These are phyloP conservation scores for Cyanistes caeruleus DNA, from an alignment of 2,113 vertebrate species.

Conservation along the genomic window DNA sequence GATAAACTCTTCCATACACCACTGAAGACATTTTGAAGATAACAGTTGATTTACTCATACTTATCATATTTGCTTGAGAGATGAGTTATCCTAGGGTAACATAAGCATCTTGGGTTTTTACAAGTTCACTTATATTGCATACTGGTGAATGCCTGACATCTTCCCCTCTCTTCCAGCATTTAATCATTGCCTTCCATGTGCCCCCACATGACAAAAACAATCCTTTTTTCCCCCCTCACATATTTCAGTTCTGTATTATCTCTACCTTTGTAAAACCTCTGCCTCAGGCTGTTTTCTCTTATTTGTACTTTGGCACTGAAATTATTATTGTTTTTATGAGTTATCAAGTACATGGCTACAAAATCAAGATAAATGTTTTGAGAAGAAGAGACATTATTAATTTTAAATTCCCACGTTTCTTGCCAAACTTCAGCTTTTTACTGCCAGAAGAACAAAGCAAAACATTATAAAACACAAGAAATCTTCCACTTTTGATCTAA, in stretches of 20 bases:
- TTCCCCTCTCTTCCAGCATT: slow-evolving; percentile 34
- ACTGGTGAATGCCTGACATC: slow-evolving; percentile 31
- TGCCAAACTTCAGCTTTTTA: background rate
- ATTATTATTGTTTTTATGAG: background rate
- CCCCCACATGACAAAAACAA: slow-evolving; percentile 15
- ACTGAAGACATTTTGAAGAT: background rate
- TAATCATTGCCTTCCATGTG: background rate
- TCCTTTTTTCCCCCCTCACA: fast-evolving
- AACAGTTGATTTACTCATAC: background rate
- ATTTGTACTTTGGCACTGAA: background rate
- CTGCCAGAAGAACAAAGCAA: background rate
- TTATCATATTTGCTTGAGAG: background rate
- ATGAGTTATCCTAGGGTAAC: slow-evolving; percentile 18
- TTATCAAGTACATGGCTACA: background rate
- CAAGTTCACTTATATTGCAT: slow-evolving; percentile 14
- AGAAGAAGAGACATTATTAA: background rate
- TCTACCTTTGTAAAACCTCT: background rate
- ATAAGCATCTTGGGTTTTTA: slow-evolving; percentile 38
- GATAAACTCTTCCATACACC: background rate
- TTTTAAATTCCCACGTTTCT: background rate
- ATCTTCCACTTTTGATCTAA: background rate
- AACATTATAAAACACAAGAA: background rate
- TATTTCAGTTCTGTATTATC: background rate
- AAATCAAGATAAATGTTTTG: slow-evolving; percentile 33
- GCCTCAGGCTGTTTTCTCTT: background rate